A percentile compares a stretch with the other conserved stretches of the same genome.
Conservation (phyloP, 2,797 vertebrate species). For the Tamandua tetradactyla region DNA sequence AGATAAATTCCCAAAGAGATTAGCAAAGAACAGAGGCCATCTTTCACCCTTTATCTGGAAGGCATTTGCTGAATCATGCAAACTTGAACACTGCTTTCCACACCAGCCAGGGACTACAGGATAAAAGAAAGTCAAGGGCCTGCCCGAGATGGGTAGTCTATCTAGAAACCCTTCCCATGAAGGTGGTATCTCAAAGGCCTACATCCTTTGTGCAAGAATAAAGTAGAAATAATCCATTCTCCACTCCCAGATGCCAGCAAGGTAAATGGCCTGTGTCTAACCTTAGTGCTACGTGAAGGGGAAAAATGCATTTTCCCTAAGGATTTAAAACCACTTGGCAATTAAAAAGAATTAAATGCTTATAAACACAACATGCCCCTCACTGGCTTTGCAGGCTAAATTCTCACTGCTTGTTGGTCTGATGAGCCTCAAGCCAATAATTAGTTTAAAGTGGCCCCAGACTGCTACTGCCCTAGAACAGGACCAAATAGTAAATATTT, state of each 20-base stretch:
- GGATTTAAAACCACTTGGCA: constrained; percentile 47
- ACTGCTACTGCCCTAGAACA: neutral
- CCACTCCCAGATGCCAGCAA: neutral
- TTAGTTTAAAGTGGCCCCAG: neutral
- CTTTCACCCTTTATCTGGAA: neutral
- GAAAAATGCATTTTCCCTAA: constrained; percentile 9
- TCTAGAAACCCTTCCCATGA: neutral
- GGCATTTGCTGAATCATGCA: neutral
- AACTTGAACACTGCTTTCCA: neutral
- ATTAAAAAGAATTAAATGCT: constrained; percentile 17
- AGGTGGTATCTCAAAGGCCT: neutral
- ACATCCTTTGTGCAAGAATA: neutral
- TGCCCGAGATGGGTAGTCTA: neutral
- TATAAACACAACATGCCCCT: neutral
- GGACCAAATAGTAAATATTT: neutral
- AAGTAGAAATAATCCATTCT: neutral
- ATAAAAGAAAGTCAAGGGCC: neutral
- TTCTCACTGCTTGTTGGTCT: neutral
- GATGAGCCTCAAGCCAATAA: constrained; percentile 5
- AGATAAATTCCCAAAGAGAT: neutral
- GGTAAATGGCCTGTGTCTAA: neutral
- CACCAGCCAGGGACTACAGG: neutral
- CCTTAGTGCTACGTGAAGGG: neutral
- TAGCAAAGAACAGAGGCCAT: neutral
- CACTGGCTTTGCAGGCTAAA: neutral